Conservation (phyloP, 2,113 vertebrate genomes). For the Dromas ardeola region DNA sequence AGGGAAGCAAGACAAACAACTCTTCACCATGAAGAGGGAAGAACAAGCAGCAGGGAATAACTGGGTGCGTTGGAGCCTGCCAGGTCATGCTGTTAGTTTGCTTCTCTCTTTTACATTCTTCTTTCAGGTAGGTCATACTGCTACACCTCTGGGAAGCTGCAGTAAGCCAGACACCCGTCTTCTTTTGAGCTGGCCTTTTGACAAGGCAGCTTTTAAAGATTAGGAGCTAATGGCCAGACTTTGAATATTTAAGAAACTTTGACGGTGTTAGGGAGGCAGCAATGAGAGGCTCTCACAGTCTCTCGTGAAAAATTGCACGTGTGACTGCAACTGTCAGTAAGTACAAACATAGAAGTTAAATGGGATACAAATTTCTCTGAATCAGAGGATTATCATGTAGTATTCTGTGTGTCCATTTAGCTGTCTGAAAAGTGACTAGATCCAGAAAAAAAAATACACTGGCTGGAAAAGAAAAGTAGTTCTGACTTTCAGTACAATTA, state of each 20-base stretch:
- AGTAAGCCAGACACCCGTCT: neutral
- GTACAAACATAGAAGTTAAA: neutral
- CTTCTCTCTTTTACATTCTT: neutral
- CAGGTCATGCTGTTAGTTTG: neutral
- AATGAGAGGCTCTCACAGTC: neutral
- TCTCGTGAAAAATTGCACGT: neutral
- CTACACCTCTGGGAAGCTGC: constrained; percentile 19
- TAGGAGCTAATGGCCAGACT: neutral
- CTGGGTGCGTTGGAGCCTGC: neutral
- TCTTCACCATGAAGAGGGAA: neutral
- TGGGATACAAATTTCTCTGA: neutral
- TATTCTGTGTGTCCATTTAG: neutral
- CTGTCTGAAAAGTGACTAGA: neutral
- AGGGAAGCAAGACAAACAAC: neutral
- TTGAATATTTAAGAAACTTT: neutral
- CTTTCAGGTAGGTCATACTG: neutral
- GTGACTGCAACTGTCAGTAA: neutral
- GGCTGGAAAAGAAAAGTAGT: neutral
- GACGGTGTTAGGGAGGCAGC: neutral
- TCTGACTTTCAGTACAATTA: neutral
- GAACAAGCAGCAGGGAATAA: neutral
- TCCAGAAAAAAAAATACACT: neutral
- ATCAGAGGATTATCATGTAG: neutral
- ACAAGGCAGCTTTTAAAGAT: constrained; percentile 28
- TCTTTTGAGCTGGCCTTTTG: neutral